phyloP scores from a whole-genome alignment of 2,888 invertebrate genomes.

The Drosophila maculinotata region DNA sequence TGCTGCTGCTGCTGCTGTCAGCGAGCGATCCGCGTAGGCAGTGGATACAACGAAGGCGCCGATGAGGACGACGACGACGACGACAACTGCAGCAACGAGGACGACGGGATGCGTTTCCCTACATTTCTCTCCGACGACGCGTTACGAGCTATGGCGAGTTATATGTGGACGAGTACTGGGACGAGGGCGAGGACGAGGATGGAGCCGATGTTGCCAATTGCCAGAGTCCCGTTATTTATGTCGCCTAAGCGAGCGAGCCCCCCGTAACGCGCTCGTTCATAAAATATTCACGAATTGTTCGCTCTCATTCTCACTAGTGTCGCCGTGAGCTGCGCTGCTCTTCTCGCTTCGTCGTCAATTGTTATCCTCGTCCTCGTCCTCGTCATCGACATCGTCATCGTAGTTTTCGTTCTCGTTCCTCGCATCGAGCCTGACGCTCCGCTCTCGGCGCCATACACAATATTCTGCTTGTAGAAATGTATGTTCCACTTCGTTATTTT shows the following conservation, averaged over 20 bases:
- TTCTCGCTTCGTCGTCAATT: slow-evolving; percentile 38
- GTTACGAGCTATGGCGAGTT: slow-evolving; percentile 21
- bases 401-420: slow-evolving; percentile 9
- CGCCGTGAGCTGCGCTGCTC: slow-evolving; percentile 42
- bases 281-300: slow-evolving; percentile 81
- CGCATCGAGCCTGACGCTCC: slow-evolving; percentile 36
- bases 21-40: slow-evolving; percentile 62
- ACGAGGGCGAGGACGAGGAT: slow-evolving; percentile 35
- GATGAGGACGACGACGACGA: slow-evolving; percentile 42
- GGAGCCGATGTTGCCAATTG: slow-evolving; percentile 58
- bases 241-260: slow-evolving; percentile 59
- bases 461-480: slow-evolving; percentile 2
- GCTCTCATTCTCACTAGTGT: slow-evolving; percentile 77
- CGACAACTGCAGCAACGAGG: slow-evolving; percentile 39
- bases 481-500: slow-evolving; percentile 39
- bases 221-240: slow-evolving; percentile 57
- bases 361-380: slow-evolving; percentile 27
- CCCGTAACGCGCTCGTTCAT: slow-evolving; percentile 69
- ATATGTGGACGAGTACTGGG: slow-evolving; percentile 15
- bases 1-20: slow-evolving; percentile 35
- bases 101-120: slow-evolving; percentile 70
- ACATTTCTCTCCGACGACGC: slow-evolving; percentile 67
- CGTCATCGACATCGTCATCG: slow-evolving; percentile 24
- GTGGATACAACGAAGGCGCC: slow-evolving; percentile 43
- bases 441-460: slow-evolving; percentile 43